Evolutionary conservation across 2,888 invertebrate genomes (phyloP).

Genomic region (Ophraella communa): DNA sequence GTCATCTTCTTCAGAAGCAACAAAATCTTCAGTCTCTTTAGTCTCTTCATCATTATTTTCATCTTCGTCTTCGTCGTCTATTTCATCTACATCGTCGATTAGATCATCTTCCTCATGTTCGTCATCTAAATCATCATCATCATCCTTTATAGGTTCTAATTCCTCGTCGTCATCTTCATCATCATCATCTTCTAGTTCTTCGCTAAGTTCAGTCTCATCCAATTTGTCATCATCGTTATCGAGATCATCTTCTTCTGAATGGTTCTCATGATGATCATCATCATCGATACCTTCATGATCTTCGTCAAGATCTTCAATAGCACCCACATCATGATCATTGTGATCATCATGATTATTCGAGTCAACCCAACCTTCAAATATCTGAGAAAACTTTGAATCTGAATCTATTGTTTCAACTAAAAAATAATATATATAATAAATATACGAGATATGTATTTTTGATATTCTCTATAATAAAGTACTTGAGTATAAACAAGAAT

Average conservation of each 20-base stretch:
- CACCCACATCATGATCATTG: constrained; percentile 39
- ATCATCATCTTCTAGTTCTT: constrained; percentile 44
- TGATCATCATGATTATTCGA: constrained; percentile 58
- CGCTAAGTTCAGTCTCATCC: constrained; percentile 6
- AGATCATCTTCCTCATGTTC: constrained; percentile 42
- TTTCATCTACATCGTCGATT: constrained; percentile 38
- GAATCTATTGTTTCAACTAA: constrained; percentile 25
- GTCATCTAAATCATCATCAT: constrained; percentile 39
- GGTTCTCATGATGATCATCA: constrained; percentile 24
- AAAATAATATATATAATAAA: constrained; percentile 20
- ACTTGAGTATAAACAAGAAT: no score
- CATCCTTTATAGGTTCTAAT: constrained; percentile 50
- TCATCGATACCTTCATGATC: constrained; percentile 32
- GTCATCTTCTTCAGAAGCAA: constrained; percentile 62
- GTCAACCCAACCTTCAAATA: constrained; percentile 82
- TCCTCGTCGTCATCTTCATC: constrained; percentile 49
- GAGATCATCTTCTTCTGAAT: constrained; percentile 42
- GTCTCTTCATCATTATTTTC: constrained; percentile 52
- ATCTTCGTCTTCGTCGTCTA: constrained; percentile 29
- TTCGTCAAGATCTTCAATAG: constrained; percentile 54
- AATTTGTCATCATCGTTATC: constrained; percentile 40
- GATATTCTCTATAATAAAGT: no score
- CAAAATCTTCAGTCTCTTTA: constrained; percentile 63
- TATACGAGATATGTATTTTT: no score
- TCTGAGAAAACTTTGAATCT: constrained; percentile 74